Conservation (phyloP, 64 coral and sea anemone genomes). For the Stichodactyla mertensii region DNA sequence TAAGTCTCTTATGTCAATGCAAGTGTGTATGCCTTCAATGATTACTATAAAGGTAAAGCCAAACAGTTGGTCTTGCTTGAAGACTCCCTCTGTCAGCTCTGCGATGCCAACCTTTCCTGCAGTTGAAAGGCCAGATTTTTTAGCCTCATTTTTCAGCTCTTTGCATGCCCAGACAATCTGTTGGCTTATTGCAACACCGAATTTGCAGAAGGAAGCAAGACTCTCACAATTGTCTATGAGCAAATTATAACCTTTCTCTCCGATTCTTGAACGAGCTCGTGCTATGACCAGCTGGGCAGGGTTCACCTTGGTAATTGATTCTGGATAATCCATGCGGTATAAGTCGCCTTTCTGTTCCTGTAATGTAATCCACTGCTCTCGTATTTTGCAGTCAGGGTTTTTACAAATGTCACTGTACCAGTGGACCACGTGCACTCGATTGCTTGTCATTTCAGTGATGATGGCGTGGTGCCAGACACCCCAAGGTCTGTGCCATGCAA, state of each 20-base stretch:
- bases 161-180: conserved; percentile 25
- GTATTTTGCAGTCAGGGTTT: not conserved
- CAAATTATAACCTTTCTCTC: not conserved
- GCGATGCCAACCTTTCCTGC: conserved; percentile 4
- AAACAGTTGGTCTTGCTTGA: not conserved
- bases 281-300: conserved; percentile 19
- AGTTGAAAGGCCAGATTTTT: not conserved
- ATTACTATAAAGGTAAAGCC: conserved; percentile 12
- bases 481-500: conserved; percentile 15
- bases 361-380: conserved; percentile 14
- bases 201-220: conserved; percentile 20
- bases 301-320: conserved; percentile 7
- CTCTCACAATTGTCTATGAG: conserved; percentile 24
- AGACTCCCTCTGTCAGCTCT: not conserved
- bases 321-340: conserved; percentile 21
- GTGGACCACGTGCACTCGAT: conserved; percentile 13
- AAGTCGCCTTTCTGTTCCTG: not conserved
- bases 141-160: not conserved
- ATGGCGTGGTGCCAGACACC: conserved; percentile 18
- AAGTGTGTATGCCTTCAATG: conserved; percentile 20
- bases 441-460: conserved; percentile 6
- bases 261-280: conserved; percentile 29
- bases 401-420: not conserved
- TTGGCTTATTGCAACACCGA: conserved; percentile 21
- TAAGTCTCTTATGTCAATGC: conserved; percentile 17